Evolutionary conservation across 2,113 vertebrate genomes (phyloP).

Genomic region (Aegithalos caudatus): DNA sequence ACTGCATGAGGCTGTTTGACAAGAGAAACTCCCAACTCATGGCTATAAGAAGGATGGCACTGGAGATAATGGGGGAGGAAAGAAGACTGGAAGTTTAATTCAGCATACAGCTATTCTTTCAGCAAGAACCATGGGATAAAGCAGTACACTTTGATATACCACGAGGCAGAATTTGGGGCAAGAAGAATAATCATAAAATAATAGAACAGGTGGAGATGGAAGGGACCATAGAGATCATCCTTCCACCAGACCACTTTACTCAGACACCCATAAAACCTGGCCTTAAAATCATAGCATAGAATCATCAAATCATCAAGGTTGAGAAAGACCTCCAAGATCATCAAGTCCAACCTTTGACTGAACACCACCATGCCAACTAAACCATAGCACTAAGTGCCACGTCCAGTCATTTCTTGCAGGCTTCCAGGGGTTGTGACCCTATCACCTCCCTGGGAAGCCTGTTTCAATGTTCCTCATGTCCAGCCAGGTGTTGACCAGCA

Average conservation of each 20-base stretch:
- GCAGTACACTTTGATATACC: background rate
- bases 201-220: background rate
- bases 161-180: background rate
- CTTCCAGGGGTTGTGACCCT: background rate
- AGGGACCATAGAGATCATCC: background rate
- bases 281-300: background rate
- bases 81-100: background rate
- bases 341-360: background rate
- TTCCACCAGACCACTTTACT: background rate
- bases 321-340: background rate
- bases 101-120: background rate
- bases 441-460: background rate
- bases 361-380: background rate
- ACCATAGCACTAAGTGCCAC: background rate
- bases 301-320: background rate
- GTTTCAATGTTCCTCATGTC: background rate
- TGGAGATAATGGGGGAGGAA: background rate
- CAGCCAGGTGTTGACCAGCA: background rate
- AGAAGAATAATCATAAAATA: background rate
- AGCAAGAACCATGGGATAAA: background rate
- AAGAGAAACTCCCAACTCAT: background rate
- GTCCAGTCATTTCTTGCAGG: background rate
- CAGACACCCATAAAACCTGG: background rate
- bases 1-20: background rate
- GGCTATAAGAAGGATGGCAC: accelerated